phyloP scores from a whole-genome alignment of 2,888 invertebrate species.

The Troides aeacus region DNA sequence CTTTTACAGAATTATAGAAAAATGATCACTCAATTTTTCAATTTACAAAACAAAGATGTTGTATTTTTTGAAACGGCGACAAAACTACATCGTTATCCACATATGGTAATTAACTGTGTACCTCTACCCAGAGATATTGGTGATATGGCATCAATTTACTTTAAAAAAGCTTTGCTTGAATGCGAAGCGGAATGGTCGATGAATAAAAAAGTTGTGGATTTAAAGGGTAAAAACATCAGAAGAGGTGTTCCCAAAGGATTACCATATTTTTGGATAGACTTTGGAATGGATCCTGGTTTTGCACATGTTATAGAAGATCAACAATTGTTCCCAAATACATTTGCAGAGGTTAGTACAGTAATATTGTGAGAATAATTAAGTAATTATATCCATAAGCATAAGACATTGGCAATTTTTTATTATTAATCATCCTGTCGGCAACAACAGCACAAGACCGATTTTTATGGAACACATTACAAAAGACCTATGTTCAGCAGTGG shows the following conservation, averaged over 20 bases:
- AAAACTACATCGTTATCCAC: constrained; percentile 86
- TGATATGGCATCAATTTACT: constrained; percentile 96
- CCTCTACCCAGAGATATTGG: constrained; percentile 91
- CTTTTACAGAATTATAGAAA: constrained; percentile 85
- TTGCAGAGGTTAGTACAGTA: constrained; percentile 88
- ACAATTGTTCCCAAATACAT: constrained; percentile 89
- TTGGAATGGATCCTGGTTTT: constrained; percentile 94
- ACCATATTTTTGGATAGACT: constrained; percentile 96
- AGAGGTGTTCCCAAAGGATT: constrained; percentile 94
- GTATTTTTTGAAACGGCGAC: constrained; percentile 95
- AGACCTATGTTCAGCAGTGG: no score
- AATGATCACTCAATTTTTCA: constrained; percentile 89
- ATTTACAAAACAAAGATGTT: constrained; percentile 85
- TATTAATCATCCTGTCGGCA: no score
- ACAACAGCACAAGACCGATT: no score
- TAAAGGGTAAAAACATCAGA: constrained; percentile 85
- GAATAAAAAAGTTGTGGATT: constrained; percentile 89
- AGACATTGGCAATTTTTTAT: no score
- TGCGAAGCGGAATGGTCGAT: constrained; percentile 97
- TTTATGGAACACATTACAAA: no score
- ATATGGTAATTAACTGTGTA: constrained; percentile 93
- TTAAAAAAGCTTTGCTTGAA: constrained; percentile 98
- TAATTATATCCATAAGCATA: no score
- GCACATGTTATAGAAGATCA: constrained; percentile 99
- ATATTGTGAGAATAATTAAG: not conserved